Percentiles rank a stretch among this genome's conserved stretches.
phyloP scores from a whole-genome alignment of 2,888 invertebrate genomes.

The Tridacna crocea region DNA sequence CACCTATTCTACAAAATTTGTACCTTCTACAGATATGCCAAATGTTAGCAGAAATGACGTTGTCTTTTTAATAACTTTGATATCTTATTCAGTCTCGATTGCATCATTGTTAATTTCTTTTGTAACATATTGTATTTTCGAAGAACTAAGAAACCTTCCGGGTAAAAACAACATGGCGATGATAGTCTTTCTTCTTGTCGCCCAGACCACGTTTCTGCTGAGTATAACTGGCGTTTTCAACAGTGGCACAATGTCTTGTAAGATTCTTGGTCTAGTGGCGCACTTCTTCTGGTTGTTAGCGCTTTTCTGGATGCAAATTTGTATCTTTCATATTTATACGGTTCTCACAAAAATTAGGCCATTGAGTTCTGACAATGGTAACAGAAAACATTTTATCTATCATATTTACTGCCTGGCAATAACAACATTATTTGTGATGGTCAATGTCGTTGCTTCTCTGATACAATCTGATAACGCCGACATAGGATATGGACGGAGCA shows the following conservation, averaged over 20 bases:
- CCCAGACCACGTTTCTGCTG: slow-evolving; percentile 31
- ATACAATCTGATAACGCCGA: neutral
- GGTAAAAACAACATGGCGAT: too few relatives aligned
- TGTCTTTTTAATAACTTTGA: slow-evolving; percentile 16
- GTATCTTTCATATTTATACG: slow-evolving; percentile 40
- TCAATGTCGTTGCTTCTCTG: slow-evolving; percentile 29
- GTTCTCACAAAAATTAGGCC: slow-evolving; percentile 10
- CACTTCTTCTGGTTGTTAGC: slow-evolving; percentile 48
- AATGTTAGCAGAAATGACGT: neutral
- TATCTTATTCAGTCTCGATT: slow-evolving; percentile 34
- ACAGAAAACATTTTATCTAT: slow-evolving; percentile 30
- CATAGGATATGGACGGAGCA: slow-evolving; percentile 42
- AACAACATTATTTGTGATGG: slow-evolving; percentile 24
- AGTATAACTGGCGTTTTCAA: slow-evolving; percentile 10
- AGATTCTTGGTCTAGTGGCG: slow-evolving; percentile 27
- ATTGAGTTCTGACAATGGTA: neutral
- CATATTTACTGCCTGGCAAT: slow-evolving; percentile 16
- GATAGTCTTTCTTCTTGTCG: slow-evolving; percentile 20
- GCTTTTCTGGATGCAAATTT: slow-evolving; percentile 56
- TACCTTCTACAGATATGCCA: neutral
- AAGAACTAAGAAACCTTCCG: neutral
- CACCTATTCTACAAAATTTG: neutral
- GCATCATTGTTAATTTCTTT: slow-evolving; percentile 31
- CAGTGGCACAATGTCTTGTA: slow-evolving; percentile 26
- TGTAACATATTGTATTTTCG: slow-evolving; percentile 28